Percentiles rank a stretch among this genome's conserved stretches.
Evolutionary conservation across 2,113 vertebrate species (phyloP).

Genomic region (Henicopernis longicauda): DNA sequence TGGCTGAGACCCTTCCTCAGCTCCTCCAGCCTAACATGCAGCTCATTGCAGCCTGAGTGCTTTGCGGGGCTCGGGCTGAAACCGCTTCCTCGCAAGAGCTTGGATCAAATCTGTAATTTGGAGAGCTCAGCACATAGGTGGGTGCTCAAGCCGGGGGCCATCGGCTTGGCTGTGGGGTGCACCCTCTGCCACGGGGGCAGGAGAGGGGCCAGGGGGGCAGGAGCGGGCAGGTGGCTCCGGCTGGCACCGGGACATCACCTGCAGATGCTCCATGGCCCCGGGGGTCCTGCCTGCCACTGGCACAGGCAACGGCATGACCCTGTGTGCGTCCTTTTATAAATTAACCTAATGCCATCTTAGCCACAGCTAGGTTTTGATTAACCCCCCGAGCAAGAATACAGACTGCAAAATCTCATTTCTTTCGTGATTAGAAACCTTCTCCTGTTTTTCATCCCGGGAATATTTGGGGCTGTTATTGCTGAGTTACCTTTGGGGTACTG

Average conservation of each 20-base stretch:
- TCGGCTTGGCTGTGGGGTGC: not conserved
- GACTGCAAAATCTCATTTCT: not conserved
- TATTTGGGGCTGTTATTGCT: not conserved
- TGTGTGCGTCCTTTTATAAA: not conserved
- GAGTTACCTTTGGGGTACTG: not conserved
- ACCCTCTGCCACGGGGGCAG: not conserved
- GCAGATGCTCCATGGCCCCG: not conserved
- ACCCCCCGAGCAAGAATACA: too few species aligned
- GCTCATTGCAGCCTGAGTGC: not conserved
- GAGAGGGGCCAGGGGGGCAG: not conserved
- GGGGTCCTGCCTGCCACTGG: not conserved
- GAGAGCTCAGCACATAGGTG: not conserved
- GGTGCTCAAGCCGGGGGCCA: not conserved
- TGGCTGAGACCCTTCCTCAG: not conserved
- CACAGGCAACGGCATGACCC: not conserved
- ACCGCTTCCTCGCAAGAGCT: not conserved
- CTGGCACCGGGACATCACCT: not conserved
- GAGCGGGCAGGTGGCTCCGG: not conserved
- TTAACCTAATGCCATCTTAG: too few species aligned
- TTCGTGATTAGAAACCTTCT: not conserved
- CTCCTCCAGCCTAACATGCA: not conserved
- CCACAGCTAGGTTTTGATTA: not conserved
- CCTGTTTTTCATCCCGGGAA: accelerated
- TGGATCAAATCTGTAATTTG: too few species aligned
- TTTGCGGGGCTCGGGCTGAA: not conserved